Base-by-base conservation (phyloP, 2,888 invertebrate genomes). In the Matsumyia berberina region DNA sequence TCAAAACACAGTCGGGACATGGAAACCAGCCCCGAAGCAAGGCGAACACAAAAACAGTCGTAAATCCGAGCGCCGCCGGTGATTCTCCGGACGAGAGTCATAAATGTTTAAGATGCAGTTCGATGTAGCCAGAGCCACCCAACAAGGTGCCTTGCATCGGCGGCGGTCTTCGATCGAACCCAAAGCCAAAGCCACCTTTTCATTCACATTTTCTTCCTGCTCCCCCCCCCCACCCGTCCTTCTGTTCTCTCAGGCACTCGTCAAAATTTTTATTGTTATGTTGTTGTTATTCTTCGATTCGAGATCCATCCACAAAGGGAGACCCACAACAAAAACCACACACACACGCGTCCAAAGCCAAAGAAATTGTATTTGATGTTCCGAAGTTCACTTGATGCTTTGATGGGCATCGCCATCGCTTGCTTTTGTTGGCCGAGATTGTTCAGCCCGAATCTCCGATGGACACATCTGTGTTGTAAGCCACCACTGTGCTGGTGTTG, bases 41-140 rank as follows among this genome's bases (percentile, higher is more conserved):
- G 12, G 4, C 0, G 4, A 39, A 12, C n/a, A 39, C 3, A 12
- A 17, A 46, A 46, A 46, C 46, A 64, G 62, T 78, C 64, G 70
- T 70, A 72, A 70, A 70, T 78, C 24, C 67, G 57, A 76, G 53
- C 70, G 78, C 78, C 78, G 78, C 62, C 62, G 62, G 62, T 78
- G 31, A 64, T 70, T 78, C 78, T 64, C 39, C 39, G 15, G 44
- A 78, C 44, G 35, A 70, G 55, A 70, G 46, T 70, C 69, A 62
- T 78, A 78, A 70, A 69, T 49, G 62, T 70, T 37, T 33, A 55
- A 46, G 35, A 64, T 74, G 73, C 72, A 60, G 39, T 42, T 72
- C 55, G 15, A 46, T 44, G 31, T 66, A 11, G 17, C 24, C 4
- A 24, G 4, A 24, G 17, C 66, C 46, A 57, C 46, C 72, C 60